phyloP scores from a whole-genome alignment of 2,888 invertebrate species.

The Erebia aethiops region DNA sequence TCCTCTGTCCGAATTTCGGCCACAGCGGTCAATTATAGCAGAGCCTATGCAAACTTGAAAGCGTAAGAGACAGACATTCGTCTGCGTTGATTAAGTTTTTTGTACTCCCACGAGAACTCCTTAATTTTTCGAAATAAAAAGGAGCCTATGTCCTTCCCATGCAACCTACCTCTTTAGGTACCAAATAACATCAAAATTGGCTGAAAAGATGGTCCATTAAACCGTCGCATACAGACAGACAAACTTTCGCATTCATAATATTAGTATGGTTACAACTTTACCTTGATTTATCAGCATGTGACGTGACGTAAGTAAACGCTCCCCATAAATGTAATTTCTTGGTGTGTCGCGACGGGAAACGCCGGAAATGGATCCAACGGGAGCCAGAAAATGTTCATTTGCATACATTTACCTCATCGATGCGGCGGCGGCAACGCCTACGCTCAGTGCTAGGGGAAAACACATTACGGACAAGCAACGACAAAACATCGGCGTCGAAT shows the following conservation, averaged over 20 bases:
- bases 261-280: not conserved
- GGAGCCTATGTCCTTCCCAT: too few species aligned
- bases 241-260: not conserved
- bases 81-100: too few species aligned
- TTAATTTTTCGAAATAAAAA: too few species aligned
- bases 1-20: too few species aligned
- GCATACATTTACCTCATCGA: slow-evolving; percentile 49
- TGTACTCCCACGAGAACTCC: too few species aligned
- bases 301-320: slow-evolving; percentile 12
- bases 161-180: too few species aligned
- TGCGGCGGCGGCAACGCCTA: slow-evolving; percentile 20
- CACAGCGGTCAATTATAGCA: too few species aligned
- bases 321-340: slow-evolving; percentile 38
- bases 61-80: too few species aligned
- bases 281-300: not conserved
- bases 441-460: slow-evolving; percentile 10
- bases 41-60: too few species aligned
- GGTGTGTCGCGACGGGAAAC: slow-evolving; percentile 46
- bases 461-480: too few species aligned
- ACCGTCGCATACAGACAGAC: not conserved
- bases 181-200: not conserved
- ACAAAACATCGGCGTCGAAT: too few species aligned
- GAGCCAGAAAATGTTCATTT: slow-evolving; percentile 61
- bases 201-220: too few species aligned
- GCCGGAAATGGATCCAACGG: slow-evolving; percentile 55